Percentiles rank a stretch among this genome's conserved stretches.
phyloP scores from a whole-genome alignment of 2,888 invertebrate genomes.

The Sinhomidia bicolor region DNA sequence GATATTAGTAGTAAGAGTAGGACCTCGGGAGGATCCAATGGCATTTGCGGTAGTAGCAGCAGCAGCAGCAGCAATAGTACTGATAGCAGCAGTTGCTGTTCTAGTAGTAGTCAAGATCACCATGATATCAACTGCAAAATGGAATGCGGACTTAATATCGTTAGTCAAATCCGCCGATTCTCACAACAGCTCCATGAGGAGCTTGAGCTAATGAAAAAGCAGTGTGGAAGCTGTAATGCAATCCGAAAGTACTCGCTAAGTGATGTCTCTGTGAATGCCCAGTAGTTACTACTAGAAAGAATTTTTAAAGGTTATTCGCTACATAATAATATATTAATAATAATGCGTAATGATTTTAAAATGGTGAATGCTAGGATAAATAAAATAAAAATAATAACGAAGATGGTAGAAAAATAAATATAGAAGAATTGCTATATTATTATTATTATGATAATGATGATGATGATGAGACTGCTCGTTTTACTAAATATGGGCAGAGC shows the following conservation, averaged over 20 bases:
- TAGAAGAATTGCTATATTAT: too few species aligned
- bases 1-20: constrained; percentile 12
- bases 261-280: constrained; percentile 79
- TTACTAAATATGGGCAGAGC: neutral
- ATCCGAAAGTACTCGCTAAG: constrained; percentile 79
- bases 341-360: too few species aligned
- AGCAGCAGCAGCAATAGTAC: neutral
- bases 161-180: constrained; percentile 79
- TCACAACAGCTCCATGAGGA: constrained; percentile 80
- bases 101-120: constrained; percentile 43
- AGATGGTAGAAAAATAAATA: too few species aligned
- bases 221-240: constrained; percentile 76
- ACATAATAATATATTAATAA: too few species aligned
- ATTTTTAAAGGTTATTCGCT: too few species aligned
- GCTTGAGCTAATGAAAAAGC: constrained; percentile 79
- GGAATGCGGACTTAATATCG: constrained; percentile 78
- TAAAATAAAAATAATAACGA: too few species aligned
- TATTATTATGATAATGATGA: too few species aligned
- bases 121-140: constrained; percentile 57
- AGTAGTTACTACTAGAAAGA: too few species aligned
- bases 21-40: too few species aligned
- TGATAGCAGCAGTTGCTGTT: neutral
- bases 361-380: too few species aligned
- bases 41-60: too few species aligned
- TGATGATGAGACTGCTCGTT: constrained; percentile 4